phyloP scores from a whole-genome alignment of 2,797 vertebrate species.

The Naso thynnoides region DNA sequence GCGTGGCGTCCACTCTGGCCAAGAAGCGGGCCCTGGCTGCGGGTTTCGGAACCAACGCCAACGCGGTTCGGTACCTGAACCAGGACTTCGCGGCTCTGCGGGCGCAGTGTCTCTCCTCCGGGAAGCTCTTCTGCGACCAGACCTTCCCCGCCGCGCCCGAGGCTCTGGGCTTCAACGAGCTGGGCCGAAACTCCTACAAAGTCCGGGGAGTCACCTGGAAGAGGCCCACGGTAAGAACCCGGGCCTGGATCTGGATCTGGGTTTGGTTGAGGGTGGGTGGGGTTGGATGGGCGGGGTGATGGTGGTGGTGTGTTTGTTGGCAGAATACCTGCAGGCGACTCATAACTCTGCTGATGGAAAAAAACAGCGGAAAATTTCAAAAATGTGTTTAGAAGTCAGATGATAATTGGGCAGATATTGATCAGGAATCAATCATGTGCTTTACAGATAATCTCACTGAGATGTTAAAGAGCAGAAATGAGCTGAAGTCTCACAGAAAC shows the following conservation, averaged over 20 bases:
- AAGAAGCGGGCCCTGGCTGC: conserved; percentile 84
- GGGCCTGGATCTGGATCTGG: not conserved
- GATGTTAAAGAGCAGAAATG: too few relatives aligned
- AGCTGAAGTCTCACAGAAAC: too few relatives aligned
- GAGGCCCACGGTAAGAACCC: conserved; percentile 73
- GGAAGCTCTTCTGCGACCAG: conserved; percentile 89
- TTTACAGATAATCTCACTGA: too few relatives aligned
- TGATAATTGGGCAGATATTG: too few relatives aligned
- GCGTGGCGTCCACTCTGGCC: conserved; percentile 86
- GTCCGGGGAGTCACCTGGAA: conserved; percentile 90
- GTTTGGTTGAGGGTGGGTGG: not conserved
- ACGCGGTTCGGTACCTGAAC: conserved; percentile 86
- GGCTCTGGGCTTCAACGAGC: conserved; percentile 89
- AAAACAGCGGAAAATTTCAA: not conserved
- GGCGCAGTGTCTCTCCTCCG: conserved; percentile 75
- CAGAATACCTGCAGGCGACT: not conserved
- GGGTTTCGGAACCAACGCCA: conserved; percentile 89
- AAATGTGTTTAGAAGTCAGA: too few relatives aligned
- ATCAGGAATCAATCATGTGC: too few relatives aligned
- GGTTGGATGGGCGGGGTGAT: not conserved
- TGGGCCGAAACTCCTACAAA: conserved; percentile 89
- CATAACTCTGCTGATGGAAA: not conserved
- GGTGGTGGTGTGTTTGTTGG: not conserved
- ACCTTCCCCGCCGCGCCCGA: conserved; percentile 85
- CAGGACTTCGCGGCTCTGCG: conserved; percentile 87